Evolutionary conservation across 2,888 invertebrate genomes (phyloP).

Genomic region (Hartigia nigra): DNA sequence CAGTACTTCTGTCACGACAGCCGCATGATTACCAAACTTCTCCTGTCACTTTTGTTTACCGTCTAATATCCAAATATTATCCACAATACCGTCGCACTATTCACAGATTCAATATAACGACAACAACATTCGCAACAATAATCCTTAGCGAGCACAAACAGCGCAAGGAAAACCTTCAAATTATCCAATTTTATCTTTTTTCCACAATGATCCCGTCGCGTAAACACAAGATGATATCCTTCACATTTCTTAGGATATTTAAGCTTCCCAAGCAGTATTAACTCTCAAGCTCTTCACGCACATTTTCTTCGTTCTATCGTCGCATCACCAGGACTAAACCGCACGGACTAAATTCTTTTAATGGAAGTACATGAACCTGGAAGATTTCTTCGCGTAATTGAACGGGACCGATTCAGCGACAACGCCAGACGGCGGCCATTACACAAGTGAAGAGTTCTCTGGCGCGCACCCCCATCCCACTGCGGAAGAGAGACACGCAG

Average conservation of each 20-base stretch:
- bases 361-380: neutral
- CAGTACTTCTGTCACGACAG: slow-evolving; percentile 14
- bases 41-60: slow-evolving; percentile 57
- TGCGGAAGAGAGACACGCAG: neutral
- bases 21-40: slow-evolving; percentile 30
- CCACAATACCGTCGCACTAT: neutral
- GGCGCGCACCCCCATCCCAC: neutral
- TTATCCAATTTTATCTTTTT: slow-evolving; percentile 22
- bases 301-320: neutral
- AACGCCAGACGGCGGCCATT: slow-evolving; percentile 64
- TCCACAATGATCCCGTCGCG: slow-evolving; percentile 27
- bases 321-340: neutral
- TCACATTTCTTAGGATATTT: neutral
- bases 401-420: slow-evolving; percentile 47
- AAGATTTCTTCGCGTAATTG: neutral
- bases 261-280: neutral
- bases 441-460: slow-evolving; percentile 50
- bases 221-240: slow-evolving; percentile 34
- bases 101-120: neutral
- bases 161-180: slow-evolving; percentile 2
- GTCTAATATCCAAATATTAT: slow-evolving; percentile 20
- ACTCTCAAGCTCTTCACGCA: neutral
- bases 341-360: neutral
- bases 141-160: neutral
- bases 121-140: neutral